These are phyloP conservation scores for Hetaerina americana DNA, from an alignment of 1,140 invertebrate genomes.

Conservation along the genomic window DNA sequence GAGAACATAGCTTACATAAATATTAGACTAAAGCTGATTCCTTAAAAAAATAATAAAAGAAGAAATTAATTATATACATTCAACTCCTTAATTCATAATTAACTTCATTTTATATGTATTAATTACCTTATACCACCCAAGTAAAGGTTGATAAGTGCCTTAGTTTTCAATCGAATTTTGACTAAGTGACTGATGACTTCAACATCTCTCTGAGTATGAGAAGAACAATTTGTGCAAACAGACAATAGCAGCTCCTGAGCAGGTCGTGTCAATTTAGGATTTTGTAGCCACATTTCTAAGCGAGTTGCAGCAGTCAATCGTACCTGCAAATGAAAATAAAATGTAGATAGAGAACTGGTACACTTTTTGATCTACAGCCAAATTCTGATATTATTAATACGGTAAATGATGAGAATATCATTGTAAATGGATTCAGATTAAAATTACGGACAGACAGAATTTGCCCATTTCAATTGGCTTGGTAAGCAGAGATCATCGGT, in stretches of 20 bases:
- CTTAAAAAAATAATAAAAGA: too few relatives aligned
- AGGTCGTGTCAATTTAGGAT: conserved; percentile 80
- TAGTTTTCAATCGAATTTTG: conserved; percentile 86
- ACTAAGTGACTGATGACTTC: conserved; percentile 83
- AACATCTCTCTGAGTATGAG: conserved; percentile 63
- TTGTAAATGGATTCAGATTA: too few relatives aligned
- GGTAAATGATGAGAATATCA: too few relatives aligned
- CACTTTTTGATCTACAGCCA: conserved; percentile 13
- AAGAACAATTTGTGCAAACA: conserved; percentile 77
- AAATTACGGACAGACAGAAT: too few relatives aligned
- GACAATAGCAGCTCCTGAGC: conserved; percentile 90
- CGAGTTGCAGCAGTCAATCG: conserved; percentile 66
- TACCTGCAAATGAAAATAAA: conserved; percentile 33
- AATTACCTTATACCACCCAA: conserved; percentile 65
- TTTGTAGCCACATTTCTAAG: conserved; percentile 89
- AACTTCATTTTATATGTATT: background rate
- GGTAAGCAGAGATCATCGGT: too few relatives aligned
- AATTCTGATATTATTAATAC: too few relatives aligned
- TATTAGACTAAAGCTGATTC: too few relatives aligned
- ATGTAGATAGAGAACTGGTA: background rate
- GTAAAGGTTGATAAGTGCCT: conserved; percentile 80
- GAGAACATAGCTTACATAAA: too few relatives aligned
- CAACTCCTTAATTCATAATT: too few relatives aligned
- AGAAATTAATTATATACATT: too few relatives aligned
- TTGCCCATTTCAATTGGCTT: too few relatives aligned